Evolutionary conservation across 1,140 invertebrate genomes (phyloP).

Genomic region (Brachionus calyciflorus): DNA sequence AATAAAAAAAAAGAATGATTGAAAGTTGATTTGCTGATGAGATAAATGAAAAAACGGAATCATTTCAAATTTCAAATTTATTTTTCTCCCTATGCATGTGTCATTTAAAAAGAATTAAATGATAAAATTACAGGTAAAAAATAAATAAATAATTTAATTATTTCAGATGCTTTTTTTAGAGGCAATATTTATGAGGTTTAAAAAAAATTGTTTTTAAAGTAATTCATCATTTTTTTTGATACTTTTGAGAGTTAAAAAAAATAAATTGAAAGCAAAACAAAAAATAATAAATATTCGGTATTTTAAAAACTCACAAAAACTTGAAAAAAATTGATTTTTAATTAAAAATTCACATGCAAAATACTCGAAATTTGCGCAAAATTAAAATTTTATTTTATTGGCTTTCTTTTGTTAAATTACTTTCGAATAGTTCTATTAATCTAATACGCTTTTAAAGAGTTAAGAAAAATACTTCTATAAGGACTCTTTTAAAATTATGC

Average conservation of each 20-base stretch:
- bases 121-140: neutral
- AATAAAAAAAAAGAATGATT: too few relatives aligned
- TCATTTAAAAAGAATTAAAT: conserved; percentile 27
- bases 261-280: neutral
- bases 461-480: too few relatives aligned
- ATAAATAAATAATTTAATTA: neutral
- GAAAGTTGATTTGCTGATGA: neutral
- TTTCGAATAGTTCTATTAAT: too few relatives aligned
- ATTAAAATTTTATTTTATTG: too few relatives aligned
- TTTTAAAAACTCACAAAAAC: neutral
- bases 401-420: too few relatives aligned
- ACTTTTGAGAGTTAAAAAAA: too few relatives aligned
- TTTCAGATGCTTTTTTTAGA: too few relatives aligned
- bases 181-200: too few relatives aligned
- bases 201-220: neutral
- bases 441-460: too few relatives aligned
- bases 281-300: neutral
- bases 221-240: neutral
- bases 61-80: conserved; percentile 12
- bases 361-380: neutral
- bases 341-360: conserved; percentile 39
- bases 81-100: conserved; percentile 7
- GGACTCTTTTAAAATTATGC: too few relatives aligned
- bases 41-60: conserved; percentile 25
- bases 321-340: conserved; percentile 21